Percentiles rank a stretch among this genome's conserved stretches.
These are phyloP conservation scores for Orycteropus afer DNA, from an alignment of 2,113 vertebrate species.

Conservation along the genomic window DNA sequence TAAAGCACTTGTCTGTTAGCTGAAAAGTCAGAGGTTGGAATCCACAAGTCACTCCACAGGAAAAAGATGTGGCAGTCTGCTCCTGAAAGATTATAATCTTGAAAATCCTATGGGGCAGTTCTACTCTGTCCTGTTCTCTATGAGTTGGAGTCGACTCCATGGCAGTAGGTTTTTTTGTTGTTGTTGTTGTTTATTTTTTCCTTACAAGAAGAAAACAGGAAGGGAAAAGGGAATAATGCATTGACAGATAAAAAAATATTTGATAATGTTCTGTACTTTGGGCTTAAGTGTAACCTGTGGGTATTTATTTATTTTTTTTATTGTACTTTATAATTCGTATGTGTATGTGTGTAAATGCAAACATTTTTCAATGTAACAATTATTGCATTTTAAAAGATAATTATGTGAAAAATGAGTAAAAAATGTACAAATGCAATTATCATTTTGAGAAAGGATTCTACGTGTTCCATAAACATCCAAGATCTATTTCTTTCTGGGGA, in stretches of 20 bases:
- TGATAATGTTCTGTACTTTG: not conserved
- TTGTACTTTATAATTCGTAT: not conserved
- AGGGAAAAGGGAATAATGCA: not conserved
- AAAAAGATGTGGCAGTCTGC: no score
- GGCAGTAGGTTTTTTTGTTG: no score
- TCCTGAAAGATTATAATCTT: no score
- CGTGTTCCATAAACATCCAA: not conserved
- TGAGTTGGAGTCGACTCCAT: no score
- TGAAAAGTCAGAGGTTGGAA: no score
- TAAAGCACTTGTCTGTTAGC: no score
- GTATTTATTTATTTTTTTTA: not conserved
- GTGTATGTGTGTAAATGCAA: not conserved
- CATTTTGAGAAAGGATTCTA: not conserved
- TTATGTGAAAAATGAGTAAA: not conserved
- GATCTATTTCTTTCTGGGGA: not conserved
- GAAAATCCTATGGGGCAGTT: no score
- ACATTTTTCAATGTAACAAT: slow-evolving; percentile 1
- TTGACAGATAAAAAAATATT: not conserved
- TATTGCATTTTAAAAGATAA: not conserved
- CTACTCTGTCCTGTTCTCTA: no score
- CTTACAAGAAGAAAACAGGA: not conserved
- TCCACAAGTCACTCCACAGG: no score
- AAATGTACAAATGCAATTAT: not conserved
- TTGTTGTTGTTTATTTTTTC: no score
- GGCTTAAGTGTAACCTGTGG: not conserved